Evolutionary conservation across 1,140 invertebrate genomes (phyloP), one percentile per base, ranked within the genome.

Genomic region (Branchinecta lindahli): DNA sequence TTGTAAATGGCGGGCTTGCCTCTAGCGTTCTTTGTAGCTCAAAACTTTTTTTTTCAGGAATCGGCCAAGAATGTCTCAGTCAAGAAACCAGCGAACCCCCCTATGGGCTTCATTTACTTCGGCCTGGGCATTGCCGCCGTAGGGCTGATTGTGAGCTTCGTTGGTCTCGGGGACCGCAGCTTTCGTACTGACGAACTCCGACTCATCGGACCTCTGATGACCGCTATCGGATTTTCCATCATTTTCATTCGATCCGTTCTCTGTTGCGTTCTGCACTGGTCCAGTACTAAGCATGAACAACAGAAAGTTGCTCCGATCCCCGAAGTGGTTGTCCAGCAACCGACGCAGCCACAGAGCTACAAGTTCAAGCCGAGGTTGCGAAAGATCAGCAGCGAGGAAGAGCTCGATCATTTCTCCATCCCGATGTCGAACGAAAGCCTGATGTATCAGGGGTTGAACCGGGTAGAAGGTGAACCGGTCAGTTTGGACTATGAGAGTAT

Each of bases 121-220:
- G 90, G 90, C n/a, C 82, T 92, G 46, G 88, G 87, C 65, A 89
- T 87, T 9, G 85, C 89, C 44, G 87, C 89, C 7, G 82, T 92
- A 66, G 90, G 90, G 18, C 83, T 90, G 69, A 86, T 92, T 72
- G 90, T 92, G 71, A 90, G 89, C 73, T 91, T 92, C 80, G 89
- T 92, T 44, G 90, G 90, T 72, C 90, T 89, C 68, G 90, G 90
- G 72, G 90, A 92, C 79, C 90, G 91, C 80, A 89, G 89, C 74
- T 92, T 92, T 83, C 88, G 90, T 79, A 91, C 89, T 67, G 83
- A 87, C 61, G 89, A 91, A 77, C 80, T 92, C 67, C 84, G 88
- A 69, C 83, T 91, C 72, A 89, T 92, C 77, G 90, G 90, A 52
- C 90, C 90, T 52, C 87, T 87, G 61, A 83, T 90, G 47, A 81